Base-by-base conservation (phyloP, 2,797 vertebrate species). In the Masticophis lateralis region DNA sequence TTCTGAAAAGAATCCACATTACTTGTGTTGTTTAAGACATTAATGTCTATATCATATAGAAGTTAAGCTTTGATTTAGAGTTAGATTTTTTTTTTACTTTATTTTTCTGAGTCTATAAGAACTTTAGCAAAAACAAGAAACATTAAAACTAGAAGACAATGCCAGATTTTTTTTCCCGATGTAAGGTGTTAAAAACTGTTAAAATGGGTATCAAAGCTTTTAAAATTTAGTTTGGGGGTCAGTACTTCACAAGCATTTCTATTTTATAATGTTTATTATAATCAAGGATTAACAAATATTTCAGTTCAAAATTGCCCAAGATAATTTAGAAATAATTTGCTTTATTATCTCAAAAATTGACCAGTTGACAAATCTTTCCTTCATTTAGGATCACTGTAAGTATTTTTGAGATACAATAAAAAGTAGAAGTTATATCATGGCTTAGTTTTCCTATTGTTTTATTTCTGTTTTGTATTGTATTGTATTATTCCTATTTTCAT, bases 371-470 rank as follows among this genome's bases (percentile, higher is more conserved):
- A 47, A 87, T 16, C 18, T 59, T 86, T 27, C 43, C 69, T 63
- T 87, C 4, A 37, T 61, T n/a, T 63, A 37, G 60, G 6, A 22
- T 37, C 28, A 25, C 32, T 91, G 43, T 1, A 86, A 91, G 9
- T 61, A 20, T 86, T 74, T 28, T 28, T 22, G 57, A 3, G 59
- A 14, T 83, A 60, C n/a, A 18, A 22, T 63, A 57, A 92, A 88
- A n/a, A 14, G 5, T 22, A 47, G n/a, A 53, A 20, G 5, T 57
- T 88, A 25, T 47, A 2, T 0, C n/a, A n/a, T 2, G 53, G 6
- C 28, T 60, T 79, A 53, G 91, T 93, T 83, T 95, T 93, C 94
- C 47, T 89, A 94, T 94, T 95, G 93, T 95, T 95, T 60, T 60
- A 25, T 25, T 60, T 60, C 59, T 60, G 8, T 63, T 28, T 28